Evolutionary conservation across 2,888 invertebrate species (phyloP), one percentile per base, ranked within the genome.

Genomic region (Rhodophaea formosa): DNA sequence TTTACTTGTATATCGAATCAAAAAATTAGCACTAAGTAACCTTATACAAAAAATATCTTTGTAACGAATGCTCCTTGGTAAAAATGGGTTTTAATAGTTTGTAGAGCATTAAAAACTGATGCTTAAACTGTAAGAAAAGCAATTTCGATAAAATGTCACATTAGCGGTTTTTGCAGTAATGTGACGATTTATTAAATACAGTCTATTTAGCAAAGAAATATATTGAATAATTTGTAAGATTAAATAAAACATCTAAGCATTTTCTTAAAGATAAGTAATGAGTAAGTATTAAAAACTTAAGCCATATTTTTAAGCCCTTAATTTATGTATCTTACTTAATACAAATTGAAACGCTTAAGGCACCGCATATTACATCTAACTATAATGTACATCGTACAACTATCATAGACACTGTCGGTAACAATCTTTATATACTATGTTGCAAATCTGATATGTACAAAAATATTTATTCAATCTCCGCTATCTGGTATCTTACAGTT

Each of bases 341-440:
- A 82, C 82, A 90, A 90, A 90, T 90, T 91, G 90, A 90, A 88
- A 91, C 90, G 86, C 88, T 79, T 90, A 91, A 91, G 90, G 90
- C 90, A 91, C 90, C 84, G 87, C 84, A 86, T 85, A 84, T 89
- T 89, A 88, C 84, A 82, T 70, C 87, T 90, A 86, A 78, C 77
- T 89, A 85, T 69, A 82, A 77, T 79, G 68, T 82, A 65, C 60
- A 63, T 53, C 29, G 53, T 60, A 65, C 57, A 62, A 59, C 68
- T 72, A 72, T 63, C 66, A 75, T 84, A 84, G 84, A 89, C 88
- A 87, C 85, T 84, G 78, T 84, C 84, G 90, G 90, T 90, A 90
- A 90, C 90, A 82, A 79, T 82, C 71, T 75, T 80, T 77, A 76
- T 63, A 63, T 64, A 72, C 74, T 82, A 81, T 79, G 74, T 79